Conservation (phyloP, 1,140 invertebrate genomes). For the Bombyx mandarina region DNA sequence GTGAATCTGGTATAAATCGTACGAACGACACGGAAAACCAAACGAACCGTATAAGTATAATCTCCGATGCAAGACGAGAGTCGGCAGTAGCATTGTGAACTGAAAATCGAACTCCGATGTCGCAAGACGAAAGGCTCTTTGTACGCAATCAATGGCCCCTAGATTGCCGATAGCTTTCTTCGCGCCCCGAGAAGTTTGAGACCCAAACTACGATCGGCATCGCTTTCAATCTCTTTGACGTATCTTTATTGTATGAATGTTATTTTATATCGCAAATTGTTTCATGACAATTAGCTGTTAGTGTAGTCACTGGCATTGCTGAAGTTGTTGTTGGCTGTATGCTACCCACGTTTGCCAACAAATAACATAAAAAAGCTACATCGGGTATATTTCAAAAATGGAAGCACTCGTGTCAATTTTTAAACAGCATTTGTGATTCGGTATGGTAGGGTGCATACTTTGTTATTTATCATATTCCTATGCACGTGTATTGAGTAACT, state of each 20-base stretch:
- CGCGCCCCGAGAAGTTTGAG: conserved; percentile 49
- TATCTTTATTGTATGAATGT: conserved; percentile 3
- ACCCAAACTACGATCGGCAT: conserved; percentile 39
- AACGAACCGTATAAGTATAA: conserved; percentile 28
- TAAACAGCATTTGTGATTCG: too few relatives aligned
- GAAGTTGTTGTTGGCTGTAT: too few relatives aligned
- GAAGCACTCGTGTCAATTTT: too few relatives aligned
- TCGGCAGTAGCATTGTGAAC: conserved; percentile 53
- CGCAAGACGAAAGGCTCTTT: conserved; percentile 63
- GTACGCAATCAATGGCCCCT: conserved; percentile 62
- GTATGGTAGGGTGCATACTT: too few relatives aligned
- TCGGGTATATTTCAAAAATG: too few relatives aligned
- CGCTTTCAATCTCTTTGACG: conserved; percentile 20
- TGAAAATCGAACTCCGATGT: conserved; percentile 65
- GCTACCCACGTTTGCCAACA: too few relatives aligned
- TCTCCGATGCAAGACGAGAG: conserved; percentile 59
- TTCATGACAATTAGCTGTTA: background rate
- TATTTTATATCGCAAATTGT: background rate
- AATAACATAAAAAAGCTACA: too few relatives aligned
- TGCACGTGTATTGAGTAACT: too few relatives aligned
- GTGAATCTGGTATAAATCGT: too few relatives aligned
- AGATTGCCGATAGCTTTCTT: conserved; percentile 68
- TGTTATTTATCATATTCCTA: too few relatives aligned
- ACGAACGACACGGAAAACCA: background rate
- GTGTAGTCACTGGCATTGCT: too few relatives aligned